Percentiles rank a stretch among this genome's conserved stretches.
These are phyloP conservation scores for Drosophila willistoni DNA, from an alignment of 1,140 invertebrate genomes.

Conservation along the genomic window DNA sequence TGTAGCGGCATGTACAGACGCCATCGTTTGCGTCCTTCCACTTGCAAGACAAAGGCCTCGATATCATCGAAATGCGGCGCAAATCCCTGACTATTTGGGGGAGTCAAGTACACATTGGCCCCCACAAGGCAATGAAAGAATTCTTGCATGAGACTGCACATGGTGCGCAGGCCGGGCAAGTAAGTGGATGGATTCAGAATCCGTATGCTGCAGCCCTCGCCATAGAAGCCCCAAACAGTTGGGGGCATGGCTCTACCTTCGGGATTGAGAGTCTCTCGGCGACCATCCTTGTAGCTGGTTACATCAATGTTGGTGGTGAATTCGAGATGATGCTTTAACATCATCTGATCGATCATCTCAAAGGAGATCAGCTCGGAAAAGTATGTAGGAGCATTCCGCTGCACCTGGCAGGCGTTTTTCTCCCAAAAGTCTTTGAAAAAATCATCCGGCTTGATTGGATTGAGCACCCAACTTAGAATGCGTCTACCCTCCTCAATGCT, in stretches of 20 bases:
- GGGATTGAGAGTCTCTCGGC: constrained; percentile 94
- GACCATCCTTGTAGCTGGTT: constrained; percentile 91
- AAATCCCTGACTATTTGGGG: constrained; percentile 97
- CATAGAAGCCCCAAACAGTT: constrained; percentile 95
- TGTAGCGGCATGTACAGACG: constrained; percentile 91
- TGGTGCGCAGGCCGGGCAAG: constrained; percentile 85
- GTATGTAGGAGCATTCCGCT: constrained; percentile 87
- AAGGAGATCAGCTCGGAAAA: constrained; percentile 91
- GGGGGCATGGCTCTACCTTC: constrained; percentile 88
- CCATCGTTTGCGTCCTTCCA: constrained; percentile 98
- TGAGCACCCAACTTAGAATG: constrained; percentile 89
- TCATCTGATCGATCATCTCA: constrained; percentile 89
- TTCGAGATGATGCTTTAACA: constrained; percentile 89
- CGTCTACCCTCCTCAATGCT: constrained; percentile 85
- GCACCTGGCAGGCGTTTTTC: constrained; percentile 89
- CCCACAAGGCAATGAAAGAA: constrained; percentile 97
- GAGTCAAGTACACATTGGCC: constrained; percentile 97
- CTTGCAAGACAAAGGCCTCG: constrained; percentile 98
- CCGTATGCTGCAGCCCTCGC: constrained; percentile 95
- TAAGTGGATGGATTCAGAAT: constrained; percentile 97
- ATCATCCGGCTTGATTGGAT: constrained; percentile 86
- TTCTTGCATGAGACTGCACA: constrained; percentile 94
- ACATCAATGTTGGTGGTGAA: constrained; percentile 96
- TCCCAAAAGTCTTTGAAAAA: constrained; percentile 92
- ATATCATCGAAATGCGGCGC: constrained; percentile 99